These are phyloP conservation scores for Rhinoraja longicauda DNA, from an alignment of 2,797 vertebrate genomes.

Conservation along the genomic window DNA sequence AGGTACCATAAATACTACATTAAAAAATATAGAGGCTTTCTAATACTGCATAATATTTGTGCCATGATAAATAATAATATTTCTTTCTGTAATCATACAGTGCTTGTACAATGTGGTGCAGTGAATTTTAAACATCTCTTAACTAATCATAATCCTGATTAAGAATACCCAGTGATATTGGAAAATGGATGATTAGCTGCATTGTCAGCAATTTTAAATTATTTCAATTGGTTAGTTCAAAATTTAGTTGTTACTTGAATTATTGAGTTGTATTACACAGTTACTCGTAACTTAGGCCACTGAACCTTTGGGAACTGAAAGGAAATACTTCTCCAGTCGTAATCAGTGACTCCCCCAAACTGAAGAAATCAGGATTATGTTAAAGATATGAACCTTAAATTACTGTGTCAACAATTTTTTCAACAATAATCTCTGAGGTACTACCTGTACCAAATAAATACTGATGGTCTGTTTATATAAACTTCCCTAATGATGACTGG, in stretches of 20 bases:
- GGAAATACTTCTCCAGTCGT: not conserved
- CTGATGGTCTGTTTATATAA: not conserved
- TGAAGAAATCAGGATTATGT: not conserved
- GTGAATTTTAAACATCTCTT: not conserved
- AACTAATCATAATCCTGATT: not conserved
- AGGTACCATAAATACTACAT: not conserved
- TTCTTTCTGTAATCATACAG: not conserved
- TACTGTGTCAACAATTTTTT: not conserved
- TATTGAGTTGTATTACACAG: not conserved
- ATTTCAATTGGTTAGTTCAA: not conserved
- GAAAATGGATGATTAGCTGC: not conserved
- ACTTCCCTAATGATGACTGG: not conserved
- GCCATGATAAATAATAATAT: too few species aligned
- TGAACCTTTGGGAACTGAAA: not conserved
- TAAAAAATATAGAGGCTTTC: not conserved
- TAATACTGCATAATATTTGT: not conserved
- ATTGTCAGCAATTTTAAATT: not conserved
- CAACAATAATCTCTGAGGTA: not conserved
- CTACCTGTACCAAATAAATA: not conserved
- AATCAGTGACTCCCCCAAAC: not conserved
- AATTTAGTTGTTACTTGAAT: not conserved
- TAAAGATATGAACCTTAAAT: not conserved
- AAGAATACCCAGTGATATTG: not conserved
- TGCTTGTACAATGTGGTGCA: not conserved
- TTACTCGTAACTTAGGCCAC: not conserved